These are phyloP conservation scores for Symphodus melops DNA, from an alignment of 2,113 vertebrate genomes.

Conservation along the genomic window DNA sequence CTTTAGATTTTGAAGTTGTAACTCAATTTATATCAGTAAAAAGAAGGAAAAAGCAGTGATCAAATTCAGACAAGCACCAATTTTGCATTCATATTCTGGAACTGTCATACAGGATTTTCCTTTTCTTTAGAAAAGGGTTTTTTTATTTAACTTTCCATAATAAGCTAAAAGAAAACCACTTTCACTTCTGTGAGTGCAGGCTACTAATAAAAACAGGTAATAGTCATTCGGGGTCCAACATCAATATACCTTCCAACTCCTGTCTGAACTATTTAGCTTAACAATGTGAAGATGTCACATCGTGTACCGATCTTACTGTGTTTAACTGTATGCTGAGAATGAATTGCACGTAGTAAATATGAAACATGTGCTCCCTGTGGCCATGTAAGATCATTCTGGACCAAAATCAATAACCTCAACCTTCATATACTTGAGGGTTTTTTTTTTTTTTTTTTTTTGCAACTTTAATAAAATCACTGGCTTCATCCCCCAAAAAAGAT, in stretches of 20 bases:
- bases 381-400: constrained; percentile 14
- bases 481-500: neutral
- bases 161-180: constrained; percentile 2
- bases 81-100: neutral
- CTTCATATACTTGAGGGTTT: constrained; percentile 2
- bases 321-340: constrained; percentile 29
- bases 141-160: constrained; percentile 24
- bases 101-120: neutral
- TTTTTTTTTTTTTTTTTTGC: constrained; percentile 7
- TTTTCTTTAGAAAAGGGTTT: constrained; percentile 8
- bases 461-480: constrained; percentile 3
- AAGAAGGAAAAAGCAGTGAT: constrained; percentile 37
- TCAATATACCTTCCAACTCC: neutral
- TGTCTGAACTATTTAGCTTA: constrained; percentile 15
- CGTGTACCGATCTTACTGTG: neutral
- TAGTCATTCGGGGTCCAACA: constrained; percentile 20
- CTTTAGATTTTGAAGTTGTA: constrained; percentile 23
- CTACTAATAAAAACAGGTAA: constrained; percentile 7
- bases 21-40: constrained; percentile 21
- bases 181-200: neutral
- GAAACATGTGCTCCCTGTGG: constrained; percentile 31
- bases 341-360: constrained; percentile 29
- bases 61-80: constrained; percentile 10
- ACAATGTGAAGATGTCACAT: neutral
- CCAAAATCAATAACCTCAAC: constrained; percentile 21